Evolutionary conservation across 2,888 invertebrate genomes (phyloP).

Genomic region (Melieria picta): DNA sequence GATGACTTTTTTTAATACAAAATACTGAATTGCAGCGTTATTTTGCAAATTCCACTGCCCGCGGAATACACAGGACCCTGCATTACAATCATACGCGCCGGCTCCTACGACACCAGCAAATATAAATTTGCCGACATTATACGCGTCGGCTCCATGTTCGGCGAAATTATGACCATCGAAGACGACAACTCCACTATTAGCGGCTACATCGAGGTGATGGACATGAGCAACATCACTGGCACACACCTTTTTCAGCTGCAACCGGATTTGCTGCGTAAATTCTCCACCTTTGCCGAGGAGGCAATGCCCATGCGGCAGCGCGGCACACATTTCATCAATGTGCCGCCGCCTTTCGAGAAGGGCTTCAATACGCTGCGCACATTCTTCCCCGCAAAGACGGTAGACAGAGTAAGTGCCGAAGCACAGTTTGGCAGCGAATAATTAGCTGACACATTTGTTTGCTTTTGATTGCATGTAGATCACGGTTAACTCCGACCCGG

Average conservation of each 20-base stretch:
- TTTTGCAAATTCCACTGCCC: slow-evolving; percentile 58
- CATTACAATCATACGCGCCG: slow-evolving; percentile 69
- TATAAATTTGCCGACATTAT: slow-evolving; percentile 69
- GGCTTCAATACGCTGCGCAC: slow-evolving; percentile 70
- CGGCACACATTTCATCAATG: slow-evolving; percentile 72
- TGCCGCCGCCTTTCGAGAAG: slow-evolving; percentile 71
- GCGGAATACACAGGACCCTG: slow-evolving; percentile 67
- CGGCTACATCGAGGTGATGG: slow-evolving; percentile 70
- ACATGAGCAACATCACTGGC: slow-evolving; percentile 69
- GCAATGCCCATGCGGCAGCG: slow-evolving; percentile 74
- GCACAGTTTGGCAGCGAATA: too few species aligned
- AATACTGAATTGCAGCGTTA: slow-evolving; percentile 46
- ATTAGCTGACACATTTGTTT: background rate
- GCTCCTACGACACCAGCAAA: slow-evolving; percentile 67
- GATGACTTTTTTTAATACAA: slow-evolving; percentile 1
- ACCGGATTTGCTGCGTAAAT: slow-evolving; percentile 71
- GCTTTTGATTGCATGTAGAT: slow-evolving; percentile 63
- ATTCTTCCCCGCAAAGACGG: slow-evolving; percentile 74
- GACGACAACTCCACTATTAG: slow-evolving; percentile 72
- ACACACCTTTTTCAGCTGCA: slow-evolving; percentile 71
- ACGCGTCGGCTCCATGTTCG: slow-evolving; percentile 71
- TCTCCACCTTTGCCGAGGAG: slow-evolving; percentile 70
- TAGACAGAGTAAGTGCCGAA: slow-evolving; percentile 69
- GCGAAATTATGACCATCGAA: slow-evolving; percentile 72
- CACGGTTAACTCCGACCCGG: slow-evolving; percentile 69